Conservation (phyloP, 2,888 invertebrate genomes). For the Stenodera caucasica region DNA sequence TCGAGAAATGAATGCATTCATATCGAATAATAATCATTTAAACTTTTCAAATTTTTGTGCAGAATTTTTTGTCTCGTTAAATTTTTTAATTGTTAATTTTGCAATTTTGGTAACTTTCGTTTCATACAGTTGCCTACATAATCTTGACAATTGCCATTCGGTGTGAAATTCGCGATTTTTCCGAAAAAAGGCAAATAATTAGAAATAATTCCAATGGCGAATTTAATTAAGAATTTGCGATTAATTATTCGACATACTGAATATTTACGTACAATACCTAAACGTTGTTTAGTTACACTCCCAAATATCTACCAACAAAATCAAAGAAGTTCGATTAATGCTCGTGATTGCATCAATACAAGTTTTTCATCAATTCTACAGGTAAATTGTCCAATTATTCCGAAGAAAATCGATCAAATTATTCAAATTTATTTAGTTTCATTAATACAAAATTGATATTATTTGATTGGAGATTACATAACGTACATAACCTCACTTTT, state of each 20-base stretch:
- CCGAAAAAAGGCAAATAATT: background rate
- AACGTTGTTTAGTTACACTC: background rate
- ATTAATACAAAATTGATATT: background rate
- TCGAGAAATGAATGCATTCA: no score
- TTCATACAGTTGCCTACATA: no score
- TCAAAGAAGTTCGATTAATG: background rate
- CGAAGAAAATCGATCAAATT: background rate
- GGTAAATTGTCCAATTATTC: background rate
- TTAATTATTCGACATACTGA: background rate
- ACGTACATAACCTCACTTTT: conserved; percentile 31
- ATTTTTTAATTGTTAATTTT: no score
- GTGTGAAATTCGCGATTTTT: background rate
- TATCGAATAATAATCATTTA: no score
- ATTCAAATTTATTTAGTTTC: background rate
- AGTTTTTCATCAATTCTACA: background rate
- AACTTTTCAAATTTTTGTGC: no score
- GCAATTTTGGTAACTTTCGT: no score
- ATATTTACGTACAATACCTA: conserved; percentile 2
- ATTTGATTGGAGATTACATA: conserved; percentile 25
- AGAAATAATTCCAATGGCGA: background rate
- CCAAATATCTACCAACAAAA: background rate
- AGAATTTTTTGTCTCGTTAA: no score
- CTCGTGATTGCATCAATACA: background rate
- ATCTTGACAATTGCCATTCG: background rate
- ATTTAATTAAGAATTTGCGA: background rate